A percentile compares a stretch with the other conserved stretches of the same genome.
Evolutionary conservation across 1,140 invertebrate genomes (phyloP).

Genomic region (Asbolus verrucosus): DNA sequence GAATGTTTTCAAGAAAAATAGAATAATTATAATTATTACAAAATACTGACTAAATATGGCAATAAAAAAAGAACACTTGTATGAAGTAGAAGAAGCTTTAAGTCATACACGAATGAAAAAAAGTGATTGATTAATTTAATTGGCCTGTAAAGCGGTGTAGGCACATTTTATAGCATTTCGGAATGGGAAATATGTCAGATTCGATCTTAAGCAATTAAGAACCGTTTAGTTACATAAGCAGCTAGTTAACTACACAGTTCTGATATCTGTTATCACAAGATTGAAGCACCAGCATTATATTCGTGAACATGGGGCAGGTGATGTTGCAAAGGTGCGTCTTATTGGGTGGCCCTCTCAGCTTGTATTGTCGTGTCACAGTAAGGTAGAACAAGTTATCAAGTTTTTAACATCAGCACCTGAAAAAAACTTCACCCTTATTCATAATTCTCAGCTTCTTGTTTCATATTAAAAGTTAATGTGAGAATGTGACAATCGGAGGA

Average conservation of each 20-base stretch:
- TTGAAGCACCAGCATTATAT: background rate
- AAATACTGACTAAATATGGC: too few species aligned
- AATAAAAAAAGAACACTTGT: too few species aligned
- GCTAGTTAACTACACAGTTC: conserved; percentile 46
- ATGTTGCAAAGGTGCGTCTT: conserved; percentile 15
- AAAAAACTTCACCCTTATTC: too few species aligned
- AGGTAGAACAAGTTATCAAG: background rate
- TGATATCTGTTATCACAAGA: conserved; percentile 55
- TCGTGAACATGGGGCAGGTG: conserved; percentile 7
- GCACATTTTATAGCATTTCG: conserved; percentile 1
- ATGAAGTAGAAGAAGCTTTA: too few species aligned
- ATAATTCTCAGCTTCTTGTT: too few species aligned
- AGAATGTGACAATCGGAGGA: too few species aligned
- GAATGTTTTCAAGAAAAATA: too few species aligned
- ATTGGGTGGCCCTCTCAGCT: conserved; percentile 16
- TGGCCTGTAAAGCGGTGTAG: background rate
- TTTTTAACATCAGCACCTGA: background rate
- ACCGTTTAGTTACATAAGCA: conserved; percentile 56
- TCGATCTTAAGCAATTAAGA: conserved; percentile 56
- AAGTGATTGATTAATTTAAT: background rate
- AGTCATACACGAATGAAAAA: too few species aligned
- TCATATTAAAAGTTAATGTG: too few species aligned
- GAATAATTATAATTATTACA: too few species aligned
- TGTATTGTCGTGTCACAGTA: background rate
- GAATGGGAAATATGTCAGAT: conserved; percentile 47